These are phyloP conservation scores for Mus pahari DNA, from an alignment of 2,113 vertebrate genomes.

Conservation along the genomic window DNA sequence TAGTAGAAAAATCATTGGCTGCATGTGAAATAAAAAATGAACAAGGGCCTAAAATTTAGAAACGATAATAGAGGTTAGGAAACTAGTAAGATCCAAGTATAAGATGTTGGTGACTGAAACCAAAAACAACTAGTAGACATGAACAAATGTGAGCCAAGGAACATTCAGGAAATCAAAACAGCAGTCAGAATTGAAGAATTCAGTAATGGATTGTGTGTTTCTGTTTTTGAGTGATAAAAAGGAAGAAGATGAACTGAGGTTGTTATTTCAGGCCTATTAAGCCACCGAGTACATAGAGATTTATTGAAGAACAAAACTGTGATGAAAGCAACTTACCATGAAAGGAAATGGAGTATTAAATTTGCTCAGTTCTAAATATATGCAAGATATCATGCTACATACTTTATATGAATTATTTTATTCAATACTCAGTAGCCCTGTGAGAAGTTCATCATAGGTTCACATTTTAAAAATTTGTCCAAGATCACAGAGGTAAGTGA, in stretches of 20 bases:
- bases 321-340: background rate
- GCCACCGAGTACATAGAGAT: background rate
- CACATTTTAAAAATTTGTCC: background rate
- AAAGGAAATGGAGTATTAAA: background rate
- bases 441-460: background rate
- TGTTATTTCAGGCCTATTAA: background rate
- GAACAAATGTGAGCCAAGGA: background rate
- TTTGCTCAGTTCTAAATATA: conserved; percentile 26
- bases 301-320: background rate
- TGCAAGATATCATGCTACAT: background rate
- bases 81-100: background rate
- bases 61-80: background rate
- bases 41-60: background rate
- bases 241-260: background rate
- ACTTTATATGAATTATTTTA: background rate
- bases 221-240: background rate
- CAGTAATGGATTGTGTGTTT: background rate
- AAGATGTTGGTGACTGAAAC: background rate
- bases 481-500: conserved; percentile 26
- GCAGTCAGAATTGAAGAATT: background rate
- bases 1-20: background rate
- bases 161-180: background rate
- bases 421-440: background rate
- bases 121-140: background rate
- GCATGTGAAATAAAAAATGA: conserved; percentile 53